Evolutionary conservation across 2,113 vertebrate genomes (phyloP), one percentile per base, ranked within the genome.

Genomic region (Chinchilla lanigera): DNA sequence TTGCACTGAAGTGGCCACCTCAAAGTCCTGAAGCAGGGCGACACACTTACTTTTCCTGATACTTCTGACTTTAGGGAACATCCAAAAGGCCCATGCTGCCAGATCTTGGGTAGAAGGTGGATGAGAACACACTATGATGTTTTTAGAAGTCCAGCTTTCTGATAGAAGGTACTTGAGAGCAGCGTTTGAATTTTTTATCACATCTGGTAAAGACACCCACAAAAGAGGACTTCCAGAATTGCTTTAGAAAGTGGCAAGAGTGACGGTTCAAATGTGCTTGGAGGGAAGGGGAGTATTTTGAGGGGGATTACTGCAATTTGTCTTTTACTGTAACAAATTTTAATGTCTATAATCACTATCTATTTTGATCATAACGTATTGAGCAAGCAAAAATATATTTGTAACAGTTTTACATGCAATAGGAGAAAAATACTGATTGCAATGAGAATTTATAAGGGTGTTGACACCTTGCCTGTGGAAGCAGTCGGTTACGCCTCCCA

Each of bases 371-470:
- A 50, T 7, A 78, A 78, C 44, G 44, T 30, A 73, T 8, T 86
- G 56, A 96, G 80, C 91, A 97, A 93, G 81, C 67, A 88, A 83
- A 97, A 89, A 80, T 71, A 86, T 86, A 44, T 90, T 95, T 91
- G 63, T 96, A 88, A 82, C 44, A 94, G 41, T 83, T 95, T 11
- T 75, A 93, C n/a, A 35, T 63, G n/a, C 33, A 91, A 84, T 69
- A 35, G 41, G 80, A 58, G 71, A 58, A 95, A 93, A 97, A 61
- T 38, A 33, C 4, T 61, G n/a, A 87, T 61, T 81, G 80, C 16
- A 63, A 22, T 86, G 80, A 83, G 35, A 86, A 93, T 86, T 91
- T 86, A 50, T 44, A 89, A 81, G 24, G 83, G 3, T 69, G 4
- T 78, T 0, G 12, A 95, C 60, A 83, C 47, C 47, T 85, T 95